Percentiles rank a stretch among this genome's conserved stretches.
These are phyloP conservation scores for Danionella dracula DNA, from an alignment of 2,797 vertebrate genomes.

Conservation along the genomic window DNA sequence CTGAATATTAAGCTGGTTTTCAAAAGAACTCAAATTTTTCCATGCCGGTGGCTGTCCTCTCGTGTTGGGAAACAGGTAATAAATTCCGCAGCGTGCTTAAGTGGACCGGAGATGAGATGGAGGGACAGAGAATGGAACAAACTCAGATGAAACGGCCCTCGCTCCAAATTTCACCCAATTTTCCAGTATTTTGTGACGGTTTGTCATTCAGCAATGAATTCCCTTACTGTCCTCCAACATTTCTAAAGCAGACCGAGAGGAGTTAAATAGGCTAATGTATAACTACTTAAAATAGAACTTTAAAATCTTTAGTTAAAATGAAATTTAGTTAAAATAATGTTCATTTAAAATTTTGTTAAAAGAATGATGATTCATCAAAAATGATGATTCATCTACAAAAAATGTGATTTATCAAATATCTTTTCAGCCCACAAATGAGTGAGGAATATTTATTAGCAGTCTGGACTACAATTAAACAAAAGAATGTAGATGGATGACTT, in stretches of 20 bases:
- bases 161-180: not conserved
- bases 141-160: slow-evolving; percentile 8
- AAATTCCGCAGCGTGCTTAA: slow-evolving; percentile 47
- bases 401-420: not conserved
- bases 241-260: not conserved
- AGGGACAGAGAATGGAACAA: slow-evolving; percentile 32
- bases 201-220: not conserved
- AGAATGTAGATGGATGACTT: slow-evolving; percentile 2
- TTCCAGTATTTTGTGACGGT: not conserved
- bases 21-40: slow-evolving; percentile 35
- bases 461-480: too few species aligned
- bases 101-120: slow-evolving; percentile 38
- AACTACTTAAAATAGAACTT: too few species aligned
- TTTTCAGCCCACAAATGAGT: too few species aligned
- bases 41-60: slow-evolving; percentile 53
- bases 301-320: too few species aligned
- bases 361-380: too few species aligned
- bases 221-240: not conserved
- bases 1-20: slow-evolving; percentile 20
- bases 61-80: slow-evolving; percentile 56
- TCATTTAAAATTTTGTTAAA: too few species aligned
- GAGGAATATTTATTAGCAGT: too few species aligned
- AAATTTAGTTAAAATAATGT: too few species aligned
- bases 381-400: too few species aligned
- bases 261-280: too few species aligned